Base-by-base conservation (phyloP, 2,113 vertebrate species). In the Megaleporinus macrocephalus region DNA sequence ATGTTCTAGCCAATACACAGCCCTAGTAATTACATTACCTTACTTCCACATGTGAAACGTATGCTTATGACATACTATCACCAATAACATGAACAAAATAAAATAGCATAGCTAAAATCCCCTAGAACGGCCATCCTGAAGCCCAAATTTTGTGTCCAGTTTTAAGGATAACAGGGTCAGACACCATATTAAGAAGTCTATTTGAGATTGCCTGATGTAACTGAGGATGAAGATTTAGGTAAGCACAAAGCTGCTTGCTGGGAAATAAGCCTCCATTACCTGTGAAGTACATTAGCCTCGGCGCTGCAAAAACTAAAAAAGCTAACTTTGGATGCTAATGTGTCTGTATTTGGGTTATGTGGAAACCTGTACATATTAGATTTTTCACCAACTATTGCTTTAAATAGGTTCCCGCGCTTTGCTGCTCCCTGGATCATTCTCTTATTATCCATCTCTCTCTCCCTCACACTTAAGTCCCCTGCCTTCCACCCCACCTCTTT, bases 321-420 rank as follows among this genome's bases (percentile, higher is more conserved):
- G 14, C 22, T 6, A 18, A 18, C 49, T 51, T 51, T 51, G 55
- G 55, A n/a, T 0, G n/a, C 55, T 0, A 57, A 57, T 13, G n/a
- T 22, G 55, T 20, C 55, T n/a, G 2, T 22, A 20, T 57, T n/a
- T n/a, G 20, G 22, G 22, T 9, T 57, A 9, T 22, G 55, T 20
- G 22, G 20, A n/a, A 20, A 20, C n/a, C 6, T 57, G 55, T 22
- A n/a, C n/a, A 57, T n/a, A 57, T 57, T 51, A 7, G 30, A 59
- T 57, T 57, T 57, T 57, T 57, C 55, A 22, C 55, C 55, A n/a
- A 57, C n/a, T 26, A 26, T 26, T 61, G 55, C 59, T 69, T 36
- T 85, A 77, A 9, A 85, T 82, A 76, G 65, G 68, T 61, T 73
- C 65, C 77, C 29, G 24, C 26, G n/a, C 59, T 61, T 69, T 55